phyloP scores from a whole-genome alignment of 1,140 invertebrate species.

The Aricia agestis region DNA sequence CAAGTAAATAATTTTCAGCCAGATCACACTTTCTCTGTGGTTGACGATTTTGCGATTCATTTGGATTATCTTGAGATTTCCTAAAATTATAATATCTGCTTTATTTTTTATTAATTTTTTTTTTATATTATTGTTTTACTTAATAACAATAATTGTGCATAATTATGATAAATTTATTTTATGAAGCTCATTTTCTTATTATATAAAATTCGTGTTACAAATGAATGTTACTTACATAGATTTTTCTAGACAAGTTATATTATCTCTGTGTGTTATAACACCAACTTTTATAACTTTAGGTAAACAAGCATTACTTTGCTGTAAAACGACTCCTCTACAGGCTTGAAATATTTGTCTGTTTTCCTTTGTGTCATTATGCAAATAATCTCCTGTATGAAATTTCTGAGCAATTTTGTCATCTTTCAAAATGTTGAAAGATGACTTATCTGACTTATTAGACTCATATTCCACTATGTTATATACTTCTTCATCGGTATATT shows the following conservation, averaged over 20 bases:
- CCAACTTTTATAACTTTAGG: slow-evolving; percentile 50
- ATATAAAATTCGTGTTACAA: no score
- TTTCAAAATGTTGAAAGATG: slow-evolving; percentile 32
- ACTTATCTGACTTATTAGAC: slow-evolving; percentile 30
- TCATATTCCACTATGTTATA: slow-evolving; percentile 63
- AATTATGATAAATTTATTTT: no score
- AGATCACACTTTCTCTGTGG: slow-evolving; percentile 45
- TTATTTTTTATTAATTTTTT: background rate
- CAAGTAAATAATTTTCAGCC: slow-evolving; percentile 53
- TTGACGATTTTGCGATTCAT: slow-evolving; percentile 25
- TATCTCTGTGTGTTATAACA: slow-evolving; percentile 50
- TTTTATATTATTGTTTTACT: background rate
- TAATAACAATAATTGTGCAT: background rate
- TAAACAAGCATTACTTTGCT: slow-evolving; percentile 42
- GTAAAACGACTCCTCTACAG: slow-evolving; percentile 40
- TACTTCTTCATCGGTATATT: slow-evolving; percentile 55
- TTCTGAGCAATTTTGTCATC: slow-evolving; percentile 26
- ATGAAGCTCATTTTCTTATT: no score
- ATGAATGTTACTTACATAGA: slow-evolving; percentile 44
- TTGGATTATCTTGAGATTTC: slow-evolving; percentile 39
- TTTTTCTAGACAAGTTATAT: slow-evolving; percentile 37
- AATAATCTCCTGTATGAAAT: slow-evolving; percentile 32
- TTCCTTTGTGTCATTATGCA: slow-evolving; percentile 32
- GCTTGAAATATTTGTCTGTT: slow-evolving; percentile 33
- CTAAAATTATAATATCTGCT: slow-evolving; percentile 31